Evolutionary conservation across 2,113 vertebrate genomes (phyloP), one percentile per base, ranked within the genome.

Genomic region (Vidua macroura): DNA sequence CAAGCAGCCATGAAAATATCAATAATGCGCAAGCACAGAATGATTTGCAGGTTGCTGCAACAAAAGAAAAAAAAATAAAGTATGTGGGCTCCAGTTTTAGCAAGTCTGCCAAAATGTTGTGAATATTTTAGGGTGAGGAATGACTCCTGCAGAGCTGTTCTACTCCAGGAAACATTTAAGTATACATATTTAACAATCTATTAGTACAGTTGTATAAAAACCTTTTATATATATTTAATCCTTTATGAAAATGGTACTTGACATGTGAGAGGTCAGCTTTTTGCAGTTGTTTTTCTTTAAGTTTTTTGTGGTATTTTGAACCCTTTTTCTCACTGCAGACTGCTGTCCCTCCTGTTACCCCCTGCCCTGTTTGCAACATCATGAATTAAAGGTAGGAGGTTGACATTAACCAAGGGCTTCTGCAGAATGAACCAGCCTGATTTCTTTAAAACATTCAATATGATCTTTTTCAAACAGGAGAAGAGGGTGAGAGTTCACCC

Each of bases 181-280:
- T 92, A 72, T 92, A 35, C 37, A 1, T 82, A 76, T 94, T 96
- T 96, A 89, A 96, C 58, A 86, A 74, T 73, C 79, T 91, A 91
- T 89, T 92, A 89, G 83, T 70, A 44, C 51, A 46, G 59, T 31
- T 33, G 24, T 79, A 62, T 87, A 81, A 70, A 76, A 91, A 67
- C 58, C 68, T 91, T 94, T 67, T 84, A 62, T 93, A 81, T 73
- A 17, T 83, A 84, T 93, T 88, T 92, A 94, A 86, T 90, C 49
- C 76, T 46, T 94, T 95, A 55, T 63, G 64, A 90, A 83, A 89
- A 87, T 31, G 16, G 37, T 44, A 20, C 13, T 85, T 79, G 74
- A 56, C 14, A 8, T 60, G 15, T 19, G 13, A 92, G 43, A 94
- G 83, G 69, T 81, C 83, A 92, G 31, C 49, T 78, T 77, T 92